Conservation (phyloP, 2,888 invertebrate genomes). For the Heteromurus nitidus region DNA sequence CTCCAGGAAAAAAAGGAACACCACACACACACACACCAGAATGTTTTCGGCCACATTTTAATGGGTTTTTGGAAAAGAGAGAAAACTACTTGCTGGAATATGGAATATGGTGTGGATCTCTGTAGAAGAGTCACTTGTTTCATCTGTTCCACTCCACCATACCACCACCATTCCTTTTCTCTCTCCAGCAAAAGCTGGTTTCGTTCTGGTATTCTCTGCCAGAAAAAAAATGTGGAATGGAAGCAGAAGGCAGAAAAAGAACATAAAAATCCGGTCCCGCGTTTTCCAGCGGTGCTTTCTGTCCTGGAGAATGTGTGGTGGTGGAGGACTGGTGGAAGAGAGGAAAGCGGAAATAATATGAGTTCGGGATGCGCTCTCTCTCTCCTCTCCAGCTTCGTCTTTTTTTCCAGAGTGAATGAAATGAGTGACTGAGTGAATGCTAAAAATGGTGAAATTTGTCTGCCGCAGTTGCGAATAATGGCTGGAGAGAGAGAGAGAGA, state of each 20-base stretch:
- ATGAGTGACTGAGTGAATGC: not conserved
- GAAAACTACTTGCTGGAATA: no score
- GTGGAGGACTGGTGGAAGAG: conserved; percentile 16
- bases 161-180: not conserved
- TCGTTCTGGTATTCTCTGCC: no score
- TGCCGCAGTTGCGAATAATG: conserved; percentile 73
- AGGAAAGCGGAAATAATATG: conserved; percentile 9
- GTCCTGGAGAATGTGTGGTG: conserved; percentile 17
- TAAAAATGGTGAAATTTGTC: conserved; percentile 4
- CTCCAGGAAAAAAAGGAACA: not conserved
- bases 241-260: no score
- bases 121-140: not conserved
- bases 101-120: no score
- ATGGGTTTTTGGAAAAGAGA: conserved; percentile 22
- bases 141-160: no score
- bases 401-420: conserved; percentile 6
- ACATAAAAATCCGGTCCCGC: no score
- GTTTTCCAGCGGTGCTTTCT: not conserved
- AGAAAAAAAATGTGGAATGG: no score
- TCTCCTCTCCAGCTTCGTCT: conserved; percentile 1
- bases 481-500: conserved; percentile 33
- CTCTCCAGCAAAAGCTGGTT: conserved; percentile 5
- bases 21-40: no score
- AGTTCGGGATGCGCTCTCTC: no score
- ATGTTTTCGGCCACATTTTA: conserved; percentile 29